These are phyloP conservation scores for Leucoma salicis DNA, from an alignment of 2,888 invertebrate species.

Conservation along the genomic window DNA sequence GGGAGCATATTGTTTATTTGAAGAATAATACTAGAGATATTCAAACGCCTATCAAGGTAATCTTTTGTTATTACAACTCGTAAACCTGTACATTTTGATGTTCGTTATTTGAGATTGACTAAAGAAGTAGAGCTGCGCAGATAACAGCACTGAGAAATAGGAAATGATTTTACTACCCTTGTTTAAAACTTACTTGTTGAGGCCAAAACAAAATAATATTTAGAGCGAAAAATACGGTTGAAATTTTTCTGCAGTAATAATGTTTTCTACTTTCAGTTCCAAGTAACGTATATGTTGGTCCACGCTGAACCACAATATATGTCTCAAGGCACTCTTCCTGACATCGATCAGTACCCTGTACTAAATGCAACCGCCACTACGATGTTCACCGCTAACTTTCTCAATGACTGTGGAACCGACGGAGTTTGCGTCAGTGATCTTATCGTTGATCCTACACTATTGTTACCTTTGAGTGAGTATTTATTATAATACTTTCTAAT, in stretches of 20 bases:
- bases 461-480: constrained; percentile 79
- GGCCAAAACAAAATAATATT: too few species aligned
- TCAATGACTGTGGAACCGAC: constrained; percentile 95
- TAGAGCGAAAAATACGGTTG: too few species aligned
- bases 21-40: constrained; percentile 94
- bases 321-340: constrained; percentile 81
- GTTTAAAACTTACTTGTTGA: too few species aligned
- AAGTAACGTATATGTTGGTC: constrained; percentile 91
- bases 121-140: too few species aligned
- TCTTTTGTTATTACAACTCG: too few species aligned
- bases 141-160: too few species aligned
- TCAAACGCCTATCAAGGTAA: constrained; percentile 90
- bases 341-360: constrained; percentile 91
- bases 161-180: too few species aligned
- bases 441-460: constrained; percentile 83
- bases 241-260: too few species aligned
- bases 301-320: constrained; percentile 84
- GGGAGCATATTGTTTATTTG: constrained; percentile 90
- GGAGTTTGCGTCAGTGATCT: constrained; percentile 94
- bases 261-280: constrained; percentile 86
- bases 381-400: constrained; percentile 91
- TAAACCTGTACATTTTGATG: too few species aligned
- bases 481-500: too few species aligned
- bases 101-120: too few species aligned
- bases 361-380: constrained; percentile 93